Conservation (phyloP, 2,888 invertebrate species). For the Cephus nigrinus region DNA sequence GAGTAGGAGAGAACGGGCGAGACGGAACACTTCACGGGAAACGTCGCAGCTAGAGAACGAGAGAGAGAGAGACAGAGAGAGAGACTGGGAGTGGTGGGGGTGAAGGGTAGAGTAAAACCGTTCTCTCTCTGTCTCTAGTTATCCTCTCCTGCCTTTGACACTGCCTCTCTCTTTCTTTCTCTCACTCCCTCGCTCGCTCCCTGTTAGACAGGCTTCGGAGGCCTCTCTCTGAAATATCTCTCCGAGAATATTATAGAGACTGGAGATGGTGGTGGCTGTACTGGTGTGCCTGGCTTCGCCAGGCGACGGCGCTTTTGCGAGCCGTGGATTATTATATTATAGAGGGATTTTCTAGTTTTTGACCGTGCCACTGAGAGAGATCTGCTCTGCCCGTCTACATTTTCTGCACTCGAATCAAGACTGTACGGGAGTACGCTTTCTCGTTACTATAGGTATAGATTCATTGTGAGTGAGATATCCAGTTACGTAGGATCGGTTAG, state of each 20-base stretch:
- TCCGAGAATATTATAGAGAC: conserved; percentile 58
- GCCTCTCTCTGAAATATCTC: conserved; percentile 56
- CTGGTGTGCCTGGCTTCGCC: conserved; percentile 44
- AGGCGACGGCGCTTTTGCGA: conserved; percentile 40
- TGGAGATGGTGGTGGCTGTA: conserved; percentile 33
- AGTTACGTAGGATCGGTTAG: not conserved
- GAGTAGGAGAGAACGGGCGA: conserved; percentile 5
- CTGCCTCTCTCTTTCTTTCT: conserved; percentile 27
- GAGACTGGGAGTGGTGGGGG: conserved; percentile 29
- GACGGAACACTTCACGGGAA: conserved; percentile 14
- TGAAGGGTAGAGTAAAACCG: conserved; percentile 23
- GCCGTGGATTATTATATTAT: conserved; percentile 50
- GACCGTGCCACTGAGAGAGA: not conserved
- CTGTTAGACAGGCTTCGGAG: conserved; percentile 43
- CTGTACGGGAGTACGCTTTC: not conserved
- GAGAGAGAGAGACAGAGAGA: conserved; percentile 27
- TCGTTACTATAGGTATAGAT: not conserved
- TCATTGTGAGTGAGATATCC: not conserved
- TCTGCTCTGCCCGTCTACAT: not conserved
- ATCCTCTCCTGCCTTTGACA: conserved; percentile 19
- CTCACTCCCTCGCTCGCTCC: conserved; percentile 22
- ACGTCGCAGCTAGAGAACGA: conserved; percentile 29
- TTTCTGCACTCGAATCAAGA: not conserved
- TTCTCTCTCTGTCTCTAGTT: conserved; percentile 26
- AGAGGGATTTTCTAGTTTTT: conserved; percentile 12